Evolutionary conservation across 2,113 vertebrate species (phyloP).

Genomic region (Cacatua alba): DNA sequence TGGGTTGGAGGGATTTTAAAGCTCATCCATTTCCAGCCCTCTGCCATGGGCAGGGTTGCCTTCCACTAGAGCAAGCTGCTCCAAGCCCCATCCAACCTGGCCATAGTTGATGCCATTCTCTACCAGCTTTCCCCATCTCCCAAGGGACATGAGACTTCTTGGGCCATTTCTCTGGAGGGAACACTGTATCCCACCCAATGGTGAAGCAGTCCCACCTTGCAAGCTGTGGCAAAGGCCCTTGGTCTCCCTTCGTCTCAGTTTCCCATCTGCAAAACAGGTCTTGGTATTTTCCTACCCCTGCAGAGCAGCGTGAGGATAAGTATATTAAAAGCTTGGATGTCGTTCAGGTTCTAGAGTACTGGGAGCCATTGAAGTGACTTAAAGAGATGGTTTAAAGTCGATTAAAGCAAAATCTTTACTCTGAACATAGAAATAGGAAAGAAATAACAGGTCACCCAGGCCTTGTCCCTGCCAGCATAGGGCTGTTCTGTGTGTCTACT

Average conservation of each 20-base stretch:
- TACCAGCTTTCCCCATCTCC: too few relatives aligned
- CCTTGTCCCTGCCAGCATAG: not conserved
- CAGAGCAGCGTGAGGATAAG: not conserved
- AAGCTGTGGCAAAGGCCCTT: not conserved
- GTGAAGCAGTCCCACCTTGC: not conserved
- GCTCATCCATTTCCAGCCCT: too few relatives aligned
- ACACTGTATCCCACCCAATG: fast-evolving
- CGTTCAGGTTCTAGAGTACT: not conserved
- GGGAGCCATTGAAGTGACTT: not conserved
- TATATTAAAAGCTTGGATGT: not conserved
- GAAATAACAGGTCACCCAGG: not conserved
- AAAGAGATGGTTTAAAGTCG: constrained; percentile 8
- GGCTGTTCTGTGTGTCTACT: not conserved
- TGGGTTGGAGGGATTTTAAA: too few relatives aligned
- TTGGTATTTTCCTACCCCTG: not conserved
- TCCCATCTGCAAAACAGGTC: not conserved
- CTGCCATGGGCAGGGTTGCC: too few relatives aligned
- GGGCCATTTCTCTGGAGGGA: not conserved
- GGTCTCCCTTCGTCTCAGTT: not conserved
- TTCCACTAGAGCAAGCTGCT: too few relatives aligned
- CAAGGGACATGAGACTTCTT: too few relatives aligned
- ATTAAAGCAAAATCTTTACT: constrained; percentile 24
- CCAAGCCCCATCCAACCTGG: too few relatives aligned
- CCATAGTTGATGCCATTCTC: too few relatives aligned
- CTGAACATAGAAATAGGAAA: not conserved